These are phyloP conservation scores for Cylas formicarius DNA, from an alignment of 1,140 invertebrate genomes.

Conservation along the genomic window DNA sequence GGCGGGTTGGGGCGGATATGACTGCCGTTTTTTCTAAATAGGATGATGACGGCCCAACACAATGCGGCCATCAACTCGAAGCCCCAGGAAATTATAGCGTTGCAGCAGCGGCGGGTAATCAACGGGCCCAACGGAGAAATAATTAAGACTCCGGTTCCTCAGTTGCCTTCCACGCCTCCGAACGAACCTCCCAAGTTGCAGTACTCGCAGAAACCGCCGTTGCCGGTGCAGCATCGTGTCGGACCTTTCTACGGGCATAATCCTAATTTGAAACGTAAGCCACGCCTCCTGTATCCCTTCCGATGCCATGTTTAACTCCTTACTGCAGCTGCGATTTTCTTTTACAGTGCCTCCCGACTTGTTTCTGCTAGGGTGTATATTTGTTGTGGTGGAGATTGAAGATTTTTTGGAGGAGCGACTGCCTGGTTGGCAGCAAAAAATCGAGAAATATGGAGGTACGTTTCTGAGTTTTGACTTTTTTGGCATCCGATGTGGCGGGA, in stretches of 20 bases:
- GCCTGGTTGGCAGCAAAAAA: slow-evolving; percentile 70
- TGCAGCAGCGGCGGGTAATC: slow-evolving; percentile 41
- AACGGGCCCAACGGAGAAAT: slow-evolving; percentile 31
- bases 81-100: slow-evolving; percentile 39
- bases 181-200: slow-evolving; percentile 45
- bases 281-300: not conserved
- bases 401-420: slow-evolving; percentile 52
- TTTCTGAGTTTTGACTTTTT: not conserved
- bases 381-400: slow-evolving; percentile 56
- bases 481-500: too few species aligned
- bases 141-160: slow-evolving; percentile 32
- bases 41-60: slow-evolving; percentile 75
- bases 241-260: slow-evolving; percentile 79
- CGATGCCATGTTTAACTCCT: slow-evolving; percentile 6
- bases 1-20: not conserved
- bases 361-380: slow-evolving; percentile 87
- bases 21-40: slow-evolving; percentile 19
- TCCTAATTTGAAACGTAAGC: slow-evolving; percentile 66
- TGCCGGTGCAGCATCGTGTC: slow-evolving; percentile 40
- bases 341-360: slow-evolving; percentile 74
- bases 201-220: slow-evolving; percentile 44
- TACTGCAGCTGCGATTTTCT: slow-evolving; percentile 13
- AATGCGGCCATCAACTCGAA: slow-evolving; percentile 50
- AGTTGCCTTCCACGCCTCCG: slow-evolving; percentile 19
- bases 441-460: slow-evolving; percentile 70